Evolutionary conservation across 2,888 invertebrate species (phyloP).

Genomic region (Eremobia ochroleuca): DNA sequence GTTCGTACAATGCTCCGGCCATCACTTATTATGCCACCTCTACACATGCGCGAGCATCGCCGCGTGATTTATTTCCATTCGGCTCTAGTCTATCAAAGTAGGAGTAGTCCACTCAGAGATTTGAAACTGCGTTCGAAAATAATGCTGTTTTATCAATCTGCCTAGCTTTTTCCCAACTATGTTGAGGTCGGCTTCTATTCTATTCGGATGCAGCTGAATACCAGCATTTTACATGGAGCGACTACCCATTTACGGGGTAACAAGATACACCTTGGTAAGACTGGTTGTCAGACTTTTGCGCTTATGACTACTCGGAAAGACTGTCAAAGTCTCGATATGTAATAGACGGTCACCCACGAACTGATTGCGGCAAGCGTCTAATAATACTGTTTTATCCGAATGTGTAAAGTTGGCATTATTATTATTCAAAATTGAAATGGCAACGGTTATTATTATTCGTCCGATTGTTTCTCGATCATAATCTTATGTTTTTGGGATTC

Average conservation of each 20-base stretch:
- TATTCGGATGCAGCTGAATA: neutral
- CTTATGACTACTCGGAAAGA: neutral
- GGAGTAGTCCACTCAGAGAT: neutral
- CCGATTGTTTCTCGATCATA: slow-evolving; percentile 58
- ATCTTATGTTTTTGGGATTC: slow-evolving; percentile 39
- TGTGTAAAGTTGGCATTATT: slow-evolving; percentile 22
- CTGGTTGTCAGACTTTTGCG: neutral
- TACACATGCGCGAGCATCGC: slow-evolving; percentile 12
- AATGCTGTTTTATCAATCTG: neutral
- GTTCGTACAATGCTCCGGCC: slow-evolving; percentile 61
- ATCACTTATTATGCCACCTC: slow-evolving; percentile 47
- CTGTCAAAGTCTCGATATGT: neutral
- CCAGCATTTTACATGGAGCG: neutral
- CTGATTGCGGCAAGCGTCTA: too few species aligned
- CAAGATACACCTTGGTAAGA: neutral
- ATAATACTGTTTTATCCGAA: neutral
- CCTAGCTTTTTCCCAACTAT: neutral
- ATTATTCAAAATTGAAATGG: slow-evolving; percentile 45
- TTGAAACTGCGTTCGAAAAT: neutral
- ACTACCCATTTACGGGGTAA: too few species aligned
- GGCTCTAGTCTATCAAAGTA: neutral
- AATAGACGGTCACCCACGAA: neutral
- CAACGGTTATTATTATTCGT: slow-evolving; percentile 37
- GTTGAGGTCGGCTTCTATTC: neutral
- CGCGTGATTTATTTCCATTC: slow-evolving; percentile 15